These are phyloP conservation scores for Tetropium fuscum DNA, from an alignment of 2,888 invertebrate genomes.

Conservation along the genomic window DNA sequence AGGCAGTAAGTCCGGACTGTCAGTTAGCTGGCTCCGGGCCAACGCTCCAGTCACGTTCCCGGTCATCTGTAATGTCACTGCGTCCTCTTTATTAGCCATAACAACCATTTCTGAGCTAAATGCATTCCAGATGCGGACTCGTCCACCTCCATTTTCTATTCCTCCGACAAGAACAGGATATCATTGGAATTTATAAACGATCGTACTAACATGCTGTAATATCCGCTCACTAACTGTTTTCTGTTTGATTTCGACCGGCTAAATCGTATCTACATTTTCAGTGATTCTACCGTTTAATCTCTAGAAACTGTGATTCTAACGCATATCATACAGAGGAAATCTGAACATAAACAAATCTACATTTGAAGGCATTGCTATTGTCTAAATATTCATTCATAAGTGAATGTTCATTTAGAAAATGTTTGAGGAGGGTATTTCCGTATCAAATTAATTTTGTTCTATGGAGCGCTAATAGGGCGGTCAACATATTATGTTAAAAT, in stretches of 20 bases:
- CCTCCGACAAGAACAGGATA: constrained; percentile 46
- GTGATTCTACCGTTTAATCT: constrained; percentile 33
- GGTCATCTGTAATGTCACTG: constrained; percentile 58
- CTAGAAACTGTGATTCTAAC: background rate
- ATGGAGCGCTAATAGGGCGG: too few relatives aligned
- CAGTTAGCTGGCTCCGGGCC: constrained; percentile 49
- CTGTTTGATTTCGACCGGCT: constrained; percentile 21
- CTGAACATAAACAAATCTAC: too few relatives aligned
- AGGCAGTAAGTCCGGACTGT: constrained; percentile 40
- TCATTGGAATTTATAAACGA: constrained; percentile 48
- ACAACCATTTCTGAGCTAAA: constrained; percentile 56
- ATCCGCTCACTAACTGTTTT: constrained; percentile 40
- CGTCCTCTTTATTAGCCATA: constrained; percentile 61
- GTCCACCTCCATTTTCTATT: constrained; percentile 45
- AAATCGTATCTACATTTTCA: constrained; percentile 26
- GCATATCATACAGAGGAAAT: background rate
- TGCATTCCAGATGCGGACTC: constrained; percentile 55
- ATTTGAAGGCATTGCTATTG: too few relatives aligned
- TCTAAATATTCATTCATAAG: too few relatives aligned
- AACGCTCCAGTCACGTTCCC: constrained; percentile 54
- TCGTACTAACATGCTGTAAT: constrained; percentile 39
- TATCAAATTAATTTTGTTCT: too few relatives aligned
- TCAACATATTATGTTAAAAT: too few relatives aligned
- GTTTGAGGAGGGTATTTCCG: too few relatives aligned
- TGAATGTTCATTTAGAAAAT: too few relatives aligned